Percentiles rank a stretch among this genome's conserved stretches.
phyloP scores from a whole-genome alignment of 2,797 vertebrate genomes.

The Spatula versicolor region DNA sequence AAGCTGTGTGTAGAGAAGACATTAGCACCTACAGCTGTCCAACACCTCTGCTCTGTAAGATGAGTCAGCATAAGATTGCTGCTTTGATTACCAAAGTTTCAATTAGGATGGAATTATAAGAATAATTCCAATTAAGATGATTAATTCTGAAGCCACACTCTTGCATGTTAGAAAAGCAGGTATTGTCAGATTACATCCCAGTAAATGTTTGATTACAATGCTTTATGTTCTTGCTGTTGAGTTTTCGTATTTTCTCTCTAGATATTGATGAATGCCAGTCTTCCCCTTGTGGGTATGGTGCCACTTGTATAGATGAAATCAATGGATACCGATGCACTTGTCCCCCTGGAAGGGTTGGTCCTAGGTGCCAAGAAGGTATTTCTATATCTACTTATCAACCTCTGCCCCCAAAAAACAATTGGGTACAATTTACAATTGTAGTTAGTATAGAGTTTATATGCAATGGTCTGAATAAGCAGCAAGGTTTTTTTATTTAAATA shows the following conservation, averaged over 20 bases:
- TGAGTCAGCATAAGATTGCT: background rate
- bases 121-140: background rate
- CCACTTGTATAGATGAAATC: slow-evolving; percentile 93
- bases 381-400: background rate
- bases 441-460: background rate
- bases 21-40: slow-evolving; percentile 3
- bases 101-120: background rate
- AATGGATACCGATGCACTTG: slow-evolving; percentile 90
- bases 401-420: background rate
- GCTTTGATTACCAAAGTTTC: background rate
- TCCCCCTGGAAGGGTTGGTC: slow-evolving; percentile 87
- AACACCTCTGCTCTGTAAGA: background rate
- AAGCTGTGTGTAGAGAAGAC: background rate
- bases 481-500: background rate
- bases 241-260: slow-evolving; percentile 50
- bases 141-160: background rate
- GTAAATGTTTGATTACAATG: background rate
- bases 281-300: slow-evolving; percentile 90
- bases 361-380: slow-evolving; percentile 90
- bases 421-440: background rate
- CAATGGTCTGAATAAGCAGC: background rate
- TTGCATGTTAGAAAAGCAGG: background rate
- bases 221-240: background rate
- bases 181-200: background rate
- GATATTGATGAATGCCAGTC: slow-evolving; percentile 97